Conservation (phyloP, 1,140 invertebrate genomes). For the Mya arenaria region DNA sequence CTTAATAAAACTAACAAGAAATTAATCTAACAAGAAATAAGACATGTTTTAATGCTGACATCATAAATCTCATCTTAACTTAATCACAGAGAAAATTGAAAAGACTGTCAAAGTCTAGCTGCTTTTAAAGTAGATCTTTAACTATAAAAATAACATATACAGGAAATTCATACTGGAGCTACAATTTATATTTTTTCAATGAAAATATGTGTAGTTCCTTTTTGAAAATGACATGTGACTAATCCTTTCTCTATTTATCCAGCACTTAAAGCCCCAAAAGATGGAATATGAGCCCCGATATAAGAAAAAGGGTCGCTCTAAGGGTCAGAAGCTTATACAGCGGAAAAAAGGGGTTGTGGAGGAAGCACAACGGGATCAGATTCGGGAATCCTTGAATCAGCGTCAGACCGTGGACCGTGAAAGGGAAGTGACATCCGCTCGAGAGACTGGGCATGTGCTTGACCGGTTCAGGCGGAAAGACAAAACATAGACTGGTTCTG, state of each 20-base stretch:
- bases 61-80: no score
- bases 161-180: no score
- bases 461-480: conserved; percentile 45
- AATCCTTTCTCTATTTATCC: conserved; percentile 26
- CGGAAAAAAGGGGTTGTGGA: conserved; percentile 63
- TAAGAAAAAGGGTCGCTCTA: conserved; percentile 90
- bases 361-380: conserved; percentile 7
- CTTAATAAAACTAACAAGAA: no score
- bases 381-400: conserved; percentile 10
- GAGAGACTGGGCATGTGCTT: conserved; percentile 27
- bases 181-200: no score
- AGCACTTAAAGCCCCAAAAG: conserved; percentile 90
- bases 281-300: conserved; percentile 89
- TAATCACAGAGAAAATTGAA: no score
- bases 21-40: no score
- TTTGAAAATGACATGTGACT: background rate
- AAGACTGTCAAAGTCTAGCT: no score
- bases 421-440: conserved; percentile 10
- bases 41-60: no score
- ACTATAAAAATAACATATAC: no score
- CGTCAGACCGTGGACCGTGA: conserved; percentile 15
- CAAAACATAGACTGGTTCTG: no score
- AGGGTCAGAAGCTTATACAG: conserved; percentile 74
- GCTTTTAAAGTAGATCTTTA: no score
- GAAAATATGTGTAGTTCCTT: background rate